Percentiles rank a stretch among this genome's conserved stretches.
These are phyloP conservation scores for Motacilla alba DNA, from an alignment of 2,113 vertebrate species.

Conservation along the genomic window DNA sequence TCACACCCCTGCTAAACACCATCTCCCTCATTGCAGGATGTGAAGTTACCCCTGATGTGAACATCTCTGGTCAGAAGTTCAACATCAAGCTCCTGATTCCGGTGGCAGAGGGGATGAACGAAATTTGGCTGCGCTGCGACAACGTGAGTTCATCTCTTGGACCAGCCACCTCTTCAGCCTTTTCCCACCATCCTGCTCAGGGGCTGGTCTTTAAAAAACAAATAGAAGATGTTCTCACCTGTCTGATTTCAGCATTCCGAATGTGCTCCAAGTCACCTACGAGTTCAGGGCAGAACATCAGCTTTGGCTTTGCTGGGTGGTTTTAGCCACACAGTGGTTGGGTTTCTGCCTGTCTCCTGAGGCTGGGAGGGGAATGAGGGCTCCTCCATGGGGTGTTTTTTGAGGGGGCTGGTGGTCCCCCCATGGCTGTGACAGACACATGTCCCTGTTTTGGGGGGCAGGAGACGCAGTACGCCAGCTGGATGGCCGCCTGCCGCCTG, in stretches of 20 bases:
- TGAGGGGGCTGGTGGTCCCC: not conserved
- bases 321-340: rapidly evolving
- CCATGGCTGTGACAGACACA: rapidly evolving
- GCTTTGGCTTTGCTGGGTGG: not conserved
- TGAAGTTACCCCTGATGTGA: conserved; percentile 98
- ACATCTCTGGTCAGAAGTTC: conserved; percentile 99
- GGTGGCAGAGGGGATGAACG: conserved; percentile 97
- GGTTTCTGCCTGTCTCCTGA: not conserved
- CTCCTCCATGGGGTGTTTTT: not conserved
- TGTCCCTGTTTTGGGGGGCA: conserved; percentile 40
- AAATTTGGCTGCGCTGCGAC: conserved; percentile 98
- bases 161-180: rapidly evolving
- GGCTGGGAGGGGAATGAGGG: not conserved
- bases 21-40: conserved; percentile 78
- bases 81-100: conserved; percentile 98
- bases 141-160: conserved; percentile 75
- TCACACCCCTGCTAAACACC: not conserved
- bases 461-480: conserved; percentile 97
- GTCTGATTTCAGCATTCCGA: not conserved
- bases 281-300: not conserved
- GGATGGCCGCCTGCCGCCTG: conserved; percentile 97
- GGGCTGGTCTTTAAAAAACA: not conserved
- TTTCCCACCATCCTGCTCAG: not conserved
- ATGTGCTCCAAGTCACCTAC: not conserved
- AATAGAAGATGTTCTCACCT: rapidly evolving